Evolutionary conservation across 2,888 invertebrate genomes (phyloP), one percentile per base, ranked within the genome.

Genomic region (Tetragnatha montana): DNA sequence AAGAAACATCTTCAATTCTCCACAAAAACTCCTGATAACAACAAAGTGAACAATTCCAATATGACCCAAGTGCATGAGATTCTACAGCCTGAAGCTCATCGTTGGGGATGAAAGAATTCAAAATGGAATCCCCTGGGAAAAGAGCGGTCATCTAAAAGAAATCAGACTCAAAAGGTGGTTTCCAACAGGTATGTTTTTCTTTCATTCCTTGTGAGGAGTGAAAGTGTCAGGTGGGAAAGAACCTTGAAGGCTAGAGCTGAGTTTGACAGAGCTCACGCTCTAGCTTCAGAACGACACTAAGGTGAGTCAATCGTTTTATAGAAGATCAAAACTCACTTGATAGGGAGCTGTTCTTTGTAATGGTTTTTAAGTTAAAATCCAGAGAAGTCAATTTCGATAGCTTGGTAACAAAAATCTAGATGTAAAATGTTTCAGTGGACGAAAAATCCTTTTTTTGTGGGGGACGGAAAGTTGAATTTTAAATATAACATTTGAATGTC

Each of bases 171-270:
- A 88, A 71, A 88, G 87, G 81, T 82, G 17, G 75, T n/a, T 70
- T 84, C 35, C 87, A 88, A 88, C 87, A 88, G 87, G 87, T 88
- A 76, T 87, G 75, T 70, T 10, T 84, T 19, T 21, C 47, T 51
- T 17, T 47, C n/a, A 17, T 49, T 22, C 17, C 51, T 49, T 49
- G 49, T 21, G 12, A 21, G 17, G 17, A 74, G 81, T 60, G 76
- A 78, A 81, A 81, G 75, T 81, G 87, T 81, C 60, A 76, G 78
- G 35, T 35, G 49, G 22, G 71, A 71, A 82, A 35, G 47, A 47
- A 78, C 76, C 82, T 76, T 71, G 19, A 60, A 51, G 87, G 82
- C 47, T 71, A 35, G 19, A 51, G 8, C 87, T 88, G 87, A 19
- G 17, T 88, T 82, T 82, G 87, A 88, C 87, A 88, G 87, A 51